Evolutionary conservation across 2,888 invertebrate genomes (phyloP), one percentile per base, ranked within the genome.

Genomic region (Apamea monoglypha): DNA sequence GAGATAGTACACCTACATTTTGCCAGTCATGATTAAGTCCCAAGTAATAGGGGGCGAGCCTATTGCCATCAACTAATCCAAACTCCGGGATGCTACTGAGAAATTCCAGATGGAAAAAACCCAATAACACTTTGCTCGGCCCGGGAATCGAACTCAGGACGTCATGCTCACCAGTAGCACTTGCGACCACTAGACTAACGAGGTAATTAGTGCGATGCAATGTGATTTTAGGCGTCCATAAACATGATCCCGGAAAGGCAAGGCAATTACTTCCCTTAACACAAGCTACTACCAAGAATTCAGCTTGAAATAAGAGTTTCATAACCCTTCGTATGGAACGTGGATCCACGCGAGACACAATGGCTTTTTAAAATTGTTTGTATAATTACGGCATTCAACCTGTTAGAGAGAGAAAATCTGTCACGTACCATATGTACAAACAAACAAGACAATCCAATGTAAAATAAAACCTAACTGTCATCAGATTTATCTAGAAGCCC

Each of bases 401-500:
- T 7, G 21, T 53, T n/a, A 36, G 36, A 32, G 1, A 76, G 8
- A 18, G 14, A 36, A 64, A 63, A 68, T 5, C 67, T 5, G 12
- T 68, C 85, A 70, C 80, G 67, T 78, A 78, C 63, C 29, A 29
- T 12, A 36, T n/a, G 50, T n/a, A 25, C 16, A 75, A 40, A 76
- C 53, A 66, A n/a, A 29, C 18, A 25, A 61, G 12, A 56, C 21
- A 12, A 56, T n/a, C 56, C 56, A 59, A n/a, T 12, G 32, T 40
- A 56, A 21, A 64, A 75, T 74, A 78, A 83, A 87, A 87, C 25
- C n/a, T 87, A 87, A 81, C 74, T 73, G 72, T 87, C 70, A 74
- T 82, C 74, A 79, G 80, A 79, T 75, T 76, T 85, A 80, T 82
- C 81, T 84, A 77, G 79, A 77, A 71, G 64, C 47, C 72, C 68